Evolutionary conservation across 2,888 invertebrate species (phyloP).

Genomic region (Tenthredo notha): DNA sequence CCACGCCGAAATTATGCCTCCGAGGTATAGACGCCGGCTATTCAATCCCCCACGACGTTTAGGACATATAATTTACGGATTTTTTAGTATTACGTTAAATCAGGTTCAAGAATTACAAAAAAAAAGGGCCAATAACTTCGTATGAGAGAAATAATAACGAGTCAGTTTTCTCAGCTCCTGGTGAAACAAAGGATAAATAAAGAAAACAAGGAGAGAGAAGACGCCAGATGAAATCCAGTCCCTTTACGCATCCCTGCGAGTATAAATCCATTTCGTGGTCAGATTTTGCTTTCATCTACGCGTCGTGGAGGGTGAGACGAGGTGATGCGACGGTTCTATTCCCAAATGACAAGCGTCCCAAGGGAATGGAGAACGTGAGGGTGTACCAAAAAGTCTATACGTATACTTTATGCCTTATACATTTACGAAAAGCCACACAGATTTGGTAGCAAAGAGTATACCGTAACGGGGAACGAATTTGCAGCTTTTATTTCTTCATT

Average conservation of each 20-base stretch:
- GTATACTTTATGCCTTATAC: not conserved
- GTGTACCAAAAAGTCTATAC: not conserved
- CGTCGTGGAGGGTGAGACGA: slow-evolving; percentile 68
- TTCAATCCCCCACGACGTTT: not conserved
- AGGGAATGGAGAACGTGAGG: slow-evolving; percentile 6
- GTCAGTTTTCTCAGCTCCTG: not conserved
- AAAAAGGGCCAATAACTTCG: not conserved
- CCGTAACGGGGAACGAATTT: slow-evolving; percentile 1
- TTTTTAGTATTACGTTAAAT: not conserved
- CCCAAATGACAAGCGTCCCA: slow-evolving; percentile 68
- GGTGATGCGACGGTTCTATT: slow-evolving; percentile 70
- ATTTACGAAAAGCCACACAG: not conserved
- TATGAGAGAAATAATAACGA: not conserved
- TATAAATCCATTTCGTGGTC: slow-evolving; percentile 74
- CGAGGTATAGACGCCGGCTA: not conserved
- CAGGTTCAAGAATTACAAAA: not conserved
- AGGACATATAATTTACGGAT: not conserved
- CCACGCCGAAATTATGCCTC: slow-evolving; percentile 24
- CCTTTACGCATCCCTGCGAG: slow-evolving; percentile 65
- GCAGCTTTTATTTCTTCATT: not conserved
- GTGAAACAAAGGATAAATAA: not conserved
- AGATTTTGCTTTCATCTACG: slow-evolving; percentile 75
- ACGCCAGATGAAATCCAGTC: slow-evolving; percentile 13
- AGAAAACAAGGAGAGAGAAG: not conserved
- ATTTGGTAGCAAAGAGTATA: slow-evolving; percentile 15